Evolutionary conservation across 2,797 vertebrate species (phyloP).

Genomic region (Antrozous pallidus): DNA sequence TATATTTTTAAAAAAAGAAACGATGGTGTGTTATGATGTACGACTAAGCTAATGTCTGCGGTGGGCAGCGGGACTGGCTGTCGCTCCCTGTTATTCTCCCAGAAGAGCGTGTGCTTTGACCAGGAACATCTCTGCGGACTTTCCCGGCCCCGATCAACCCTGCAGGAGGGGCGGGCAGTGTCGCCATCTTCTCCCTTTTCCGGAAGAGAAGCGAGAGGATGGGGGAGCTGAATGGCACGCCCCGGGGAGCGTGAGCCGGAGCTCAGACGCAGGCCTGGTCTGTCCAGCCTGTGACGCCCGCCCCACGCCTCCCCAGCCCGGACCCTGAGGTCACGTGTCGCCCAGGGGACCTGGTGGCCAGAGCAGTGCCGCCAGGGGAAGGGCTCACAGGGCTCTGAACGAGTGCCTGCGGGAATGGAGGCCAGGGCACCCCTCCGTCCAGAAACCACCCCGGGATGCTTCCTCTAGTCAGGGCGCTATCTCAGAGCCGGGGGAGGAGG

Average conservation of each 20-base stretch:
- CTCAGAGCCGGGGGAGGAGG: neutral
- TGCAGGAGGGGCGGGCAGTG: neutral
- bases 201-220: neutral
- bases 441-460: neutral
- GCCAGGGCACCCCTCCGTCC: neutral
- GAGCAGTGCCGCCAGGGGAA: neutral
- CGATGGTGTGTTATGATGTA: neutral
- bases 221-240: neutral
- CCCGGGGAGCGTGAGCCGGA: neutral
- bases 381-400: neutral
- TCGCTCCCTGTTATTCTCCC: neutral
- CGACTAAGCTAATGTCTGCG: neutral
- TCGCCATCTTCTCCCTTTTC: neutral
- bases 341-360: neutral
- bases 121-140: neutral
- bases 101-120: neutral
- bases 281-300: neutral
- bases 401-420: neutral
- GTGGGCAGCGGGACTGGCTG: neutral
- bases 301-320: neutral
- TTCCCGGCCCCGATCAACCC: neutral
- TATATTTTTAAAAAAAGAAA: neutral
- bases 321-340: fast-evolving
- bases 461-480: neutral
- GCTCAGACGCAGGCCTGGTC: no score